Conservation (phyloP, 2,888 invertebrate species). For the Pristionchus arcanus region DNA sequence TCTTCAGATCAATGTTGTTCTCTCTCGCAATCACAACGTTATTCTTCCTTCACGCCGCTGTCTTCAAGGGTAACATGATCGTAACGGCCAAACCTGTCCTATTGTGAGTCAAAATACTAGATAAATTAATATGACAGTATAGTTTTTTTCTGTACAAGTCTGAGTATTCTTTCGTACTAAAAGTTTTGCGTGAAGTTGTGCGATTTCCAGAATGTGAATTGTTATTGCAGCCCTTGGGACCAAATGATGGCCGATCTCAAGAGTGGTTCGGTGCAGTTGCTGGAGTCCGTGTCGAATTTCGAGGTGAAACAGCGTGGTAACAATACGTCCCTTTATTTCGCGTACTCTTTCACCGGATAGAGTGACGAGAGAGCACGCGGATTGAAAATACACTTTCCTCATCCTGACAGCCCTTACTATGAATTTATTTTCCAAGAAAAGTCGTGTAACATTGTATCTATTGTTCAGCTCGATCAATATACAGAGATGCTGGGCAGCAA, state of each 20-base stretch:
- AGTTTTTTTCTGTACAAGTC: no score
- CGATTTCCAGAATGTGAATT: background rate
- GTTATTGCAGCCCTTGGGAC: background rate
- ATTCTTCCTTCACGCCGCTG: background rate
- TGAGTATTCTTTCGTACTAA: no score
- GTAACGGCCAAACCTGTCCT: background rate
- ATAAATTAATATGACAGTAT: background rate
- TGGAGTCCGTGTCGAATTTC: background rate
- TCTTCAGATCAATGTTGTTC: background rate
- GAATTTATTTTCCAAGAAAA: no score
- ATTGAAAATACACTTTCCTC: no score
- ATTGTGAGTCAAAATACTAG: background rate
- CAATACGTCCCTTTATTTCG: background rate
- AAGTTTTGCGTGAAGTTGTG: no score
- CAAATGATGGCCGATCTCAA: background rate
- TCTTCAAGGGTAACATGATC: constrained; percentile 2
- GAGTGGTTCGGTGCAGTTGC: background rate
- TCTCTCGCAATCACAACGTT: background rate
- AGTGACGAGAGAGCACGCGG: no score
- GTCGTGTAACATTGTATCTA: no score
- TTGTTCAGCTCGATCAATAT: background rate
- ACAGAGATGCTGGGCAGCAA: background rate
- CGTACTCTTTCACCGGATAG: no score
- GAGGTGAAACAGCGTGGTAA: background rate
- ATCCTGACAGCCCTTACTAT: no score